Conservation (phyloP, 2,113 vertebrate species). For the Chaetodon auriga region DNA sequence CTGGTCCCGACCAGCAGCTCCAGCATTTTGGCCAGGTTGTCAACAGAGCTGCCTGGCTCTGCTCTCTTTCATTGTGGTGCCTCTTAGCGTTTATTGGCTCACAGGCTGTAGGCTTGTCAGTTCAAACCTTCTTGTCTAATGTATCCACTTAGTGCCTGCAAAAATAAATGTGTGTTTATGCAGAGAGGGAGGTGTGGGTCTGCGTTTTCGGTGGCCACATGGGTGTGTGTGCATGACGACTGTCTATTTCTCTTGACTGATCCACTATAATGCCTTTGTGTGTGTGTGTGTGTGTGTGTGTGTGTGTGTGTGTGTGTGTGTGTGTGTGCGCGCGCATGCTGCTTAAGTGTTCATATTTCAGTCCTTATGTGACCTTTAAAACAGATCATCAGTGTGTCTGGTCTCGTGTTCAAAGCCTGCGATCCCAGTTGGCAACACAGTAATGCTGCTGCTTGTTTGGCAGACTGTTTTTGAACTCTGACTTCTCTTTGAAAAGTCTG, state of each 20-base stretch:
- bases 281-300: constrained; percentile 11
- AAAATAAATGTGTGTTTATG: constrained; percentile 51
- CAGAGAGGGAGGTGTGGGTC: constrained; percentile 54
- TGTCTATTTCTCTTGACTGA: constrained; percentile 58
- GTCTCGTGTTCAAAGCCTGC: constrained; percentile 52
- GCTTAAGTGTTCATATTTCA: constrained; percentile 60
- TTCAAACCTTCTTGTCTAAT: constrained; percentile 78
- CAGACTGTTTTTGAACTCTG: constrained; percentile 61
- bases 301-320: too few relatives aligned
- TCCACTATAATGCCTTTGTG: constrained; percentile 48
- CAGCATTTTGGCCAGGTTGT: constrained; percentile 81
- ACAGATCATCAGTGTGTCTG: constrained; percentile 32
- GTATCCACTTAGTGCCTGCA: constrained; percentile 74
- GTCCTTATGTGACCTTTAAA: constrained; percentile 41
- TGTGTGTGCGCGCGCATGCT: constrained; percentile 40
- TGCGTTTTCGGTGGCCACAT: constrained; percentile 60
- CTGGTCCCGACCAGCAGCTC: constrained; percentile 87
- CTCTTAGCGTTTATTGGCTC: constrained; percentile 81
- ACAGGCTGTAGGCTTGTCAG: constrained; percentile 80
- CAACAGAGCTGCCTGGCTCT: constrained; percentile 73
- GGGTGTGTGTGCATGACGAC: constrained; percentile 43
- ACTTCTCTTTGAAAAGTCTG: constrained; percentile 52
- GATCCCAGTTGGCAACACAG: constrained; percentile 38
- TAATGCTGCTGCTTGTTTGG: constrained; percentile 52
- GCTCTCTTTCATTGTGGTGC: constrained; percentile 74